Percentiles rank a stretch among this genome's conserved stretches.
These are phyloP conservation scores for Mobula hypostoma DNA, from an alignment of 2,113 vertebrate genomes.

Conservation along the genomic window DNA sequence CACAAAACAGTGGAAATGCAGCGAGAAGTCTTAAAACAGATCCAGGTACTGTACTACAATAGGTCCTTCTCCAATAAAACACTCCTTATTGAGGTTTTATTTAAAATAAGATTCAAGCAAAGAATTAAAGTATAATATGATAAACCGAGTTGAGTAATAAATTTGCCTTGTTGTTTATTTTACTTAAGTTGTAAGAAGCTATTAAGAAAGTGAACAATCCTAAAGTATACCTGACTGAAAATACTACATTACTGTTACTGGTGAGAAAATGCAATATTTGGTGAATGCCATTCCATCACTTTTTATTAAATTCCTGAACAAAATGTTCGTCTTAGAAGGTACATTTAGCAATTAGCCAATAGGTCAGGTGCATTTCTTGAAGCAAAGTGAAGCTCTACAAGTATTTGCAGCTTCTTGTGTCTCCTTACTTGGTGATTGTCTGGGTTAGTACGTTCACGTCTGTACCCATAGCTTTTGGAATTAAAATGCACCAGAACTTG, in stretches of 20 bases:
- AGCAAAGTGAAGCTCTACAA: too few species aligned
- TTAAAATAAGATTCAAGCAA: neutral
- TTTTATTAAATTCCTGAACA: neutral
- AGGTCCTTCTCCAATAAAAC: neutral
- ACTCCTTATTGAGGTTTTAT: neutral
- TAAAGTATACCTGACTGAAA: neutral
- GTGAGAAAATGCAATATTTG: neutral
- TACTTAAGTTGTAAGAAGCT: neutral
- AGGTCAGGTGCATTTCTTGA: neutral
- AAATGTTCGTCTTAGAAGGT: neutral
- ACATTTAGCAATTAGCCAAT: too few species aligned
- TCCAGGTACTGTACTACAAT: slow-evolving; percentile 67
- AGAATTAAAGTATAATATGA: neutral
- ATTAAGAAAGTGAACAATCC: neutral
- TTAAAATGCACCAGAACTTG: too few species aligned
- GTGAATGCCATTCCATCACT: neutral
- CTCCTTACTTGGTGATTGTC: neutral
- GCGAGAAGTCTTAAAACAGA: slow-evolving; percentile 92
- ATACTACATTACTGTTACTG: neutral
- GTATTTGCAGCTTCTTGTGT: too few species aligned
- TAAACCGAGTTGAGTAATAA: neutral
- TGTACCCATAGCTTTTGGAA: neutral
- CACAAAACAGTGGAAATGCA: slow-evolving; percentile 99
- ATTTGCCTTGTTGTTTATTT: neutral
- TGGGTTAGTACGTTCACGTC: neutral